Base-by-base conservation (phyloP, 2,888 invertebrate species). In the Leistus spinibarbis region DNA sequence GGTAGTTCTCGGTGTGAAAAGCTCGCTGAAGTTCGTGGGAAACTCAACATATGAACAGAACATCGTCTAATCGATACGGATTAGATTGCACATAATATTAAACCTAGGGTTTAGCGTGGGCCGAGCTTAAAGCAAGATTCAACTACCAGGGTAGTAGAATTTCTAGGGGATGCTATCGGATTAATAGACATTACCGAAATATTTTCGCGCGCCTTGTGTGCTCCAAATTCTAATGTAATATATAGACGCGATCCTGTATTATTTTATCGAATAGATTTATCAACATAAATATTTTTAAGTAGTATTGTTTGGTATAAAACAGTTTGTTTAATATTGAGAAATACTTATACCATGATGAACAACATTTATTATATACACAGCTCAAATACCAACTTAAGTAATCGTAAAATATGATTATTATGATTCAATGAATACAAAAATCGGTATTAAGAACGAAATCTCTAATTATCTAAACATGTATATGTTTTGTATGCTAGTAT, bases 71-170 rank as follows among this genome's bases (percentile, higher is more conserved):
- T 78, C 73, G 56, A 75, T 76, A 69, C 77, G 77, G 76, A 69
- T 69, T 67, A 77, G 53, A 53, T 62, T 7, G 22, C 64, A 60
- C 16, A 60, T 1, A 20, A 22, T 20, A 60, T 60, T 60, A 22
- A 17, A 22, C 40, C 69, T 67, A 57, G 53, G 13, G 17, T 68
- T 62, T 53, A 64, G 76, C 77, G 77, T 73, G 76, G 81, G 80
- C 81, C 80, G 81, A 82, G 81, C 81, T 82, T 79, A 81, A 78
- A 76, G 77, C 76, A 77, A 81, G 81, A 81, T 82, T 81, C 78
- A 68, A 22, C 23, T 77, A 79, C 77, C 80, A 82, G 83, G 83
- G 72, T n/a, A 79, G 65, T 82, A 83, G 79, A 77, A 76, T 62
- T 23, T 9, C 57, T n/a, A 71, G 53, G 77, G 78, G 80, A 73